These are phyloP conservation scores for Aphelinus certus DNA, from an alignment of 1,140 invertebrate species.

Conservation along the genomic window DNA sequence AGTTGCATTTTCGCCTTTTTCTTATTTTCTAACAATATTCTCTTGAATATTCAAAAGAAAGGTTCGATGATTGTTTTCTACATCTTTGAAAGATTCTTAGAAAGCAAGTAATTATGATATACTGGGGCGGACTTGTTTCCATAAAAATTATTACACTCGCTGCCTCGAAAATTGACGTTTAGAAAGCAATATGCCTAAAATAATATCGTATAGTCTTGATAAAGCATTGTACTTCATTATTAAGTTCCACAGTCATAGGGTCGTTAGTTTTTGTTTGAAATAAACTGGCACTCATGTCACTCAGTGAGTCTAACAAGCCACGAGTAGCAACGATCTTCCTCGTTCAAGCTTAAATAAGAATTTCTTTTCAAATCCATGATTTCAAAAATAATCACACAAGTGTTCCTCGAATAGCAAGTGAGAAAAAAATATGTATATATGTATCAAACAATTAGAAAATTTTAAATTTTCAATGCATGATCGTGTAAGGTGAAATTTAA, in stretches of 20 bases:
- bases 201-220: constrained; percentile 36
- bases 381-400: too few species aligned
- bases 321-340: constrained; percentile 32
- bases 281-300: constrained; percentile 32
- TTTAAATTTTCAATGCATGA: too few species aligned
- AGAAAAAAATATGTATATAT: too few species aligned
- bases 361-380: too few species aligned
- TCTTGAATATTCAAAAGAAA: constrained; percentile 18
- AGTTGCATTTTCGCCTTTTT: background rate
- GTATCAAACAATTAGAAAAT: too few species aligned
- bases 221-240: constrained; percentile 40
- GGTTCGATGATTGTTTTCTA: constrained; percentile 21
- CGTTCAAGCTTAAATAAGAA: background rate
- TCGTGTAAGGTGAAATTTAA: too few species aligned
- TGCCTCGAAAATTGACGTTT: constrained; percentile 34
- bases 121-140: constrained; percentile 30
- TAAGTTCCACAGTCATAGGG: constrained; percentile 37
- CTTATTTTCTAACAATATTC: constrained; percentile 9
- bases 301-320: constrained; percentile 29
- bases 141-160: constrained; percentile 19
- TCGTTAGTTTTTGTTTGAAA: constrained; percentile 30
- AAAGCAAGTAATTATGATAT: constrained; percentile 27
- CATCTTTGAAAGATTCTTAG: constrained; percentile 21
- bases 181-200: constrained; percentile 30
- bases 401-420: too few species aligned